A percentile compares a stretch with the other conserved stretches of the same genome.
phyloP scores from a whole-genome alignment of 2,888 invertebrate genomes.

The Sphinx pinastri region DNA sequence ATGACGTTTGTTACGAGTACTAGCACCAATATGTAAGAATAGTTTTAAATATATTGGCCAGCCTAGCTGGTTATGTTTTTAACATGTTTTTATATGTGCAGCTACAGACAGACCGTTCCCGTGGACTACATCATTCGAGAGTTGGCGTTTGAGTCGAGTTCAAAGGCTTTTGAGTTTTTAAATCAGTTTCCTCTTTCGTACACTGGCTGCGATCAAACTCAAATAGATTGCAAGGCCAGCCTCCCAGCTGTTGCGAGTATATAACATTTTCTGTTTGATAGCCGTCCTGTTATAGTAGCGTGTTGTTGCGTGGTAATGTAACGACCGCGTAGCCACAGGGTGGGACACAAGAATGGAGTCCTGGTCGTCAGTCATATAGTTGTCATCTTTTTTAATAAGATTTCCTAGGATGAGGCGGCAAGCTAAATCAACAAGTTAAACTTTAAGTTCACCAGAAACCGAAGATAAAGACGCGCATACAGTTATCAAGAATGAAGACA shows the following conservation, averaged over 20 bases:
- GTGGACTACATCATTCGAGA: conserved; percentile 93
- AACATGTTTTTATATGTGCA: conserved; percentile 86
- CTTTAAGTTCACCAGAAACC: conserved; percentile 53
- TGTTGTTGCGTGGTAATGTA: conserved; percentile 76
- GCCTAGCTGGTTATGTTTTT: conserved; percentile 68
- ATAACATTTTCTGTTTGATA: conserved; percentile 78
- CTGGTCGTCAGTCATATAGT: conserved; percentile 56
- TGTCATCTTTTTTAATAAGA: conserved; percentile 69
- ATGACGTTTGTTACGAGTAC: background rate
- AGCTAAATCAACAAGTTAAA: conserved; percentile 51
- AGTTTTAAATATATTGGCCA: conserved; percentile 41
- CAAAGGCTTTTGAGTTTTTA: conserved; percentile 95
- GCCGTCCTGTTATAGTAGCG: conserved; percentile 65
- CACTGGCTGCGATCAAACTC: conserved; percentile 87
- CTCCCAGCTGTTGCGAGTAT: conserved; percentile 83
- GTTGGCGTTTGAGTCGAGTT: conserved; percentile 93
- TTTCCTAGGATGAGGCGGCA: conserved; percentile 68
- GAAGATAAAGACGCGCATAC: conserved; percentile 34
- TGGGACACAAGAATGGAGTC: conserved; percentile 53
- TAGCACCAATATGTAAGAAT: conserved; percentile 13
- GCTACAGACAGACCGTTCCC: conserved; percentile 96
- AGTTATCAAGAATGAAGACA: conserved; percentile 32
- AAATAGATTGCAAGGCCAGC: conserved; percentile 96
- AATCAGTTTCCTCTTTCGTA: conserved; percentile 90
- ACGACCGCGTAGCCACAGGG: conserved; percentile 56